These are phyloP conservation scores for Rhyacichthys aspro DNA, from an alignment of 2,797 vertebrate species.

Conservation along the genomic window DNA sequence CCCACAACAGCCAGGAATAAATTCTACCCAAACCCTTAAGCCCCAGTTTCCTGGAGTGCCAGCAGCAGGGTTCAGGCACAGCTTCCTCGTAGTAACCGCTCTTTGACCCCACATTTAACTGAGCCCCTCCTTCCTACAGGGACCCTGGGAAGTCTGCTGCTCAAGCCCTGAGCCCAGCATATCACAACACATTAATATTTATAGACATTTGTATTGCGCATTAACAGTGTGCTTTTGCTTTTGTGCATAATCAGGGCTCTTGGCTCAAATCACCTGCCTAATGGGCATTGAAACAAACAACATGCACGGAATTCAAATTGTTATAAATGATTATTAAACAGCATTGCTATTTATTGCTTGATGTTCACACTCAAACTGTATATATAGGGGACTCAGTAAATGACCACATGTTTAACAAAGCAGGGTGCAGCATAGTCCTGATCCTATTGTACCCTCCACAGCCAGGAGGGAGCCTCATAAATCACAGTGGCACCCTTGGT, in stretches of 20 bases:
- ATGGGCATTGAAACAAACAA: too few relatives aligned
- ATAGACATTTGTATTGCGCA: conserved; percentile 55
- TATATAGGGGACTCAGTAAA: not conserved
- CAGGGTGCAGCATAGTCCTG: conserved; percentile 33
- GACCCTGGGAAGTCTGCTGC: conserved; percentile 37
- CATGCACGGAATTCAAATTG: too few relatives aligned
- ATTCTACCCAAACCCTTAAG: conserved; percentile 42
- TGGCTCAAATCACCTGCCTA: too few relatives aligned
- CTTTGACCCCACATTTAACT: conserved; percentile 71
- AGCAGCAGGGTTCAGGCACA: conserved; percentile 39
- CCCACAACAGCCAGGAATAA: conserved; percentile 44
- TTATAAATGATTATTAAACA: too few relatives aligned
- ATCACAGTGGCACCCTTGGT: conserved; percentile 56
- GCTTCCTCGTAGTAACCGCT: conserved; percentile 66
- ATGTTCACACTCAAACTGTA: too few relatives aligned
- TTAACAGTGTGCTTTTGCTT: conserved; percentile 31
- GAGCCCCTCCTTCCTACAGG: conserved; percentile 40
- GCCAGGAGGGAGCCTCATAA: conserved; percentile 49
- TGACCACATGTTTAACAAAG: conserved; percentile 15
- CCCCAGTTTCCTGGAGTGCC: conserved; percentile 55
- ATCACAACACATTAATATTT: conserved; percentile 71
- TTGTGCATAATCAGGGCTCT: conserved; percentile 36
- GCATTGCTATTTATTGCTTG: too few relatives aligned
- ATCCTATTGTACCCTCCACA: conserved; percentile 40
- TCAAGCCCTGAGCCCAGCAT: conserved; percentile 40